Conservation (phyloP, 1,140 invertebrate species). For the Trichoplusia ni region DNA sequence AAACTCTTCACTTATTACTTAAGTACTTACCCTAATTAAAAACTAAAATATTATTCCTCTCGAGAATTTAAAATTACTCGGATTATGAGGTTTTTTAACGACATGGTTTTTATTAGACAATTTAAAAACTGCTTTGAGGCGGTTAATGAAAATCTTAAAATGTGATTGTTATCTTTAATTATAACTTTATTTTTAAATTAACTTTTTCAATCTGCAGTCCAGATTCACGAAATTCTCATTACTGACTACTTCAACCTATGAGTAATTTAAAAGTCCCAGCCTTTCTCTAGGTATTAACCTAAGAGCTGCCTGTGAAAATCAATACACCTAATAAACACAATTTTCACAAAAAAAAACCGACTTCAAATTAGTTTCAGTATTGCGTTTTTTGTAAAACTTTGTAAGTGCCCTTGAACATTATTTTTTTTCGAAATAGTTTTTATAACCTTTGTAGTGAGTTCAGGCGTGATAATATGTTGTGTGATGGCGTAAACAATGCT, state of each 20-base stretch:
- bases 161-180: not conserved
- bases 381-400: too few relatives aligned
- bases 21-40: slow-evolving; percentile 23
- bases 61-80: not conserved
- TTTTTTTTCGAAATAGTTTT: too few relatives aligned
- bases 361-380: too few relatives aligned
- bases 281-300: slow-evolving; percentile 16
- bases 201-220: not conserved
- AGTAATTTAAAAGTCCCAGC: slow-evolving; percentile 18
- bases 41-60: slow-evolving; percentile 10
- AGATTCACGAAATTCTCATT: slow-evolving; percentile 10
- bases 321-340: too few relatives aligned
- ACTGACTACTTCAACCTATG: slow-evolving; percentile 23
- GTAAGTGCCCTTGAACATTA: too few relatives aligned
- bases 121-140: slow-evolving; percentile 12
- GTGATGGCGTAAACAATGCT: too few relatives aligned
- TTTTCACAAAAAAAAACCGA: too few relatives aligned
- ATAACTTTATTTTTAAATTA: not conserved
- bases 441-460: too few relatives aligned
- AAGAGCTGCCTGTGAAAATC: slow-evolving; percentile 16
- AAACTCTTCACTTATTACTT: slow-evolving; percentile 22
- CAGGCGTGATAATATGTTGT: too few relatives aligned
- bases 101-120: not conserved
- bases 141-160: not conserved
- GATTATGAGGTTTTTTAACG: slow-evolving; percentile 1